phyloP scores from a whole-genome alignment of 2,888 invertebrate species.

The Didymodactylos carnosus region DNA sequence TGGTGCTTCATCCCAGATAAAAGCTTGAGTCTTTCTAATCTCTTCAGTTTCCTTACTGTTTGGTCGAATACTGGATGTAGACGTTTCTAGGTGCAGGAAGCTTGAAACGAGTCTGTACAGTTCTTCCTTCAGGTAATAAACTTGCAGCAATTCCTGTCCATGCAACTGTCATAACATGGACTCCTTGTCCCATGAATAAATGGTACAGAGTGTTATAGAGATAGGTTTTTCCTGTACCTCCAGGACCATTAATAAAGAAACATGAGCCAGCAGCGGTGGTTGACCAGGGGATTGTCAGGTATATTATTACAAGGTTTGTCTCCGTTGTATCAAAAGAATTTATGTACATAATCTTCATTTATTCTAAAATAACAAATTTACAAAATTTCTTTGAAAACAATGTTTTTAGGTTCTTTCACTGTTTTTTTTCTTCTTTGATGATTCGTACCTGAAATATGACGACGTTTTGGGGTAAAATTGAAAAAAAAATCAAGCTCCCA shows the following conservation, averaged over 20 bases:
- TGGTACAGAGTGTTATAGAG: not conserved
- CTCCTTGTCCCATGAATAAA: not conserved
- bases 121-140: not conserved
- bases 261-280: too few relatives aligned
- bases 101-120: not conserved
- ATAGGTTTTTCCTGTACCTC: slow-evolving; percentile 1
- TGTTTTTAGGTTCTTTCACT: too few relatives aligned
- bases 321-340: too few relatives aligned
- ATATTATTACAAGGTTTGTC: too few relatives aligned
- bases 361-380: too few relatives aligned
- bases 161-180: not conserved
- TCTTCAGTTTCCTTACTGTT: not conserved
- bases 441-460: too few relatives aligned
- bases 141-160: slow-evolving; percentile 6
- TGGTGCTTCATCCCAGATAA: slow-evolving; percentile 7
- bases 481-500: too few relatives aligned
- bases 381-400: too few relatives aligned
- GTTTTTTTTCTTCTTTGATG: too few relatives aligned
- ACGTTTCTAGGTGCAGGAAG: not conserved
- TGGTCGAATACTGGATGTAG: not conserved
- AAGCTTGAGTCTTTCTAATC: not conserved
- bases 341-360: too few relatives aligned
- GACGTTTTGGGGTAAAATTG: too few relatives aligned
- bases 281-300: too few relatives aligned
- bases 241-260: slow-evolving; percentile 5